phyloP scores from a whole-genome alignment of 1,140 invertebrate genomes.

The Pseudomyrmex gracilis region DNA sequence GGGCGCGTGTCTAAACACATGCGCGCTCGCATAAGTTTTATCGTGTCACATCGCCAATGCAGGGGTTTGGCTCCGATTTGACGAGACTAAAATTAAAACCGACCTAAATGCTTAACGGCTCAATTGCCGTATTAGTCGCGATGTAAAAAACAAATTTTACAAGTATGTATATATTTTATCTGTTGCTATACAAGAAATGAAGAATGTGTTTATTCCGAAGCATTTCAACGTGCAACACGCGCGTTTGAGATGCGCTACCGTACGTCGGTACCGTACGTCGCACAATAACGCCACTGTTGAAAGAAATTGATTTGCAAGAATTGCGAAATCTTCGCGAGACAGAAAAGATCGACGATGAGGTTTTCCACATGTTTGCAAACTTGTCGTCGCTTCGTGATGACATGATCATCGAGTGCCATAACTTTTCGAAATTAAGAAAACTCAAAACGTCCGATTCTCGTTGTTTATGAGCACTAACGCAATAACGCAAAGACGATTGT shows the following conservation, averaged over 20 bases:
- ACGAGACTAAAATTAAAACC: conserved; percentile 57
- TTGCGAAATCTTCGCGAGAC: background rate
- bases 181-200: too few relatives aligned
- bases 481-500: background rate
- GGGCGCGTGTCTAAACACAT: background rate
- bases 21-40: background rate
- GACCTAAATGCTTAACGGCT: conserved; percentile 42
- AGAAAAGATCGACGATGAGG: background rate
- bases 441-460: background rate
- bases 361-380: background rate
- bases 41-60: background rate
- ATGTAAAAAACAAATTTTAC: too few relatives aligned
- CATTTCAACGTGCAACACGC: background rate
- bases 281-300: background rate
- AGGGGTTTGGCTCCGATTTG: conserved; percentile 53
- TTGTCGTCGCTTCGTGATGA: background rate
- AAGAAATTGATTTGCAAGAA: background rate
- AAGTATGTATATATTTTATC: too few relatives aligned
- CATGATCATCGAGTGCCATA: background rate
- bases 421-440: conserved; percentile 4
- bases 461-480: background rate
- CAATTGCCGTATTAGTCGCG: background rate
- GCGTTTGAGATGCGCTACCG: background rate
- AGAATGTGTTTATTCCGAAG: too few relatives aligned
- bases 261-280: too few relatives aligned